phyloP scores from a whole-genome alignment of 2,113 vertebrate species.

The Phasianus colchicus region DNA sequence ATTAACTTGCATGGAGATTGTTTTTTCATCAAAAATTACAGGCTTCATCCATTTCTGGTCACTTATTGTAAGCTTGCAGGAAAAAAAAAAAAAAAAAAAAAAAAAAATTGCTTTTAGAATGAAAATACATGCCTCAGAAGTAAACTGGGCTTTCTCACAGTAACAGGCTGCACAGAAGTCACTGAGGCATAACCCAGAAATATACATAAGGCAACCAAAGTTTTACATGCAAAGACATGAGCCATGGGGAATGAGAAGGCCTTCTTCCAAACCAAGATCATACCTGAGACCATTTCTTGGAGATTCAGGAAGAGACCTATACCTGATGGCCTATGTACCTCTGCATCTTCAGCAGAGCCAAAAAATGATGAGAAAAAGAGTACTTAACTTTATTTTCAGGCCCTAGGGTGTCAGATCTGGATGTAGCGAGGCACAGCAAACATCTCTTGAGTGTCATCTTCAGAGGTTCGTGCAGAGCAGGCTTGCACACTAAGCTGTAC shows the following conservation, averaged over 20 bases:
- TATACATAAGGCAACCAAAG: accelerated
- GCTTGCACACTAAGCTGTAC: background rate
- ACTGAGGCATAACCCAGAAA: background rate
- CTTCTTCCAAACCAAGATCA: background rate
- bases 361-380: background rate
- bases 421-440: background rate
- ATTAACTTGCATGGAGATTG: background rate
- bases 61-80: background rate
- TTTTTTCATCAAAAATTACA: background rate
- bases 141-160: background rate
- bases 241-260: background rate
- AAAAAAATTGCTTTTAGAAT: background rate
- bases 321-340: background rate
- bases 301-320: background rate
- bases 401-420: background rate
- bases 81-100: background rate
- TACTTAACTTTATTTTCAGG: background rate
- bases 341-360: background rate
- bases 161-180: background rate
- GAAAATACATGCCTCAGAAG: background rate
- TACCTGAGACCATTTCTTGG: background rate
- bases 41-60: background rate
- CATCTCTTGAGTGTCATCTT: background rate
- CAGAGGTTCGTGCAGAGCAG: background rate
- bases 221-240: background rate